A percentile compares a stretch with the other conserved stretches of the same genome.
These are phyloP conservation scores for Lepidurus arcticus DNA, from an alignment of 1,140 invertebrate genomes.

Conservation along the genomic window DNA sequence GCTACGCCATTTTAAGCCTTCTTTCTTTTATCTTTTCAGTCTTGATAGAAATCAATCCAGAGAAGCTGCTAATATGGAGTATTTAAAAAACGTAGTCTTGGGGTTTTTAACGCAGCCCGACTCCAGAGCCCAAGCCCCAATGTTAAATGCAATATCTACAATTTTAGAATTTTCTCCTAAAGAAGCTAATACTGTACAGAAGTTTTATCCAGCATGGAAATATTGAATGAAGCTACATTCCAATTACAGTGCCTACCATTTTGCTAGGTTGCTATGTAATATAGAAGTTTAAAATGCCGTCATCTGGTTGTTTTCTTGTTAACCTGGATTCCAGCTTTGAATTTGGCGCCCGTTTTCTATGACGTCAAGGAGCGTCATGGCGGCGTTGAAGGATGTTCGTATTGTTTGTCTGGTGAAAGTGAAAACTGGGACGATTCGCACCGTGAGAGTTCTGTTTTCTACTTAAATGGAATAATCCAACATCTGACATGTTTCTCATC, in stretches of 20 bases:
- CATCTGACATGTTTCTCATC: neutral
- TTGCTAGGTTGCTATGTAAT: too few species aligned
- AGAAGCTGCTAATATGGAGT: conserved; percentile 80
- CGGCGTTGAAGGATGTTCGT: neutral
- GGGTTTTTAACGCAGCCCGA: conserved; percentile 70
- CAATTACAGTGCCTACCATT: neutral
- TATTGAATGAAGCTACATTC: neutral
- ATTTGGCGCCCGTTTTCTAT: neutral
- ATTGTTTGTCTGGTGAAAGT: neutral
- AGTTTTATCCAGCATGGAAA: conserved; percentile 31
- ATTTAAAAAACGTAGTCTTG: conserved; percentile 82
- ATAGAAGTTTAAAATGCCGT: too few species aligned
- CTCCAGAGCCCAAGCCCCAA: conserved; percentile 62
- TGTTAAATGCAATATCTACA: conserved; percentile 82
- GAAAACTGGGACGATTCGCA: neutral
- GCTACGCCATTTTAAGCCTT: neutral
- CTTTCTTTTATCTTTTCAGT: conserved; percentile 47
- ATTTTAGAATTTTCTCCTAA: conserved; percentile 61
- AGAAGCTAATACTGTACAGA: conserved; percentile 27
- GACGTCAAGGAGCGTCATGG: neutral
- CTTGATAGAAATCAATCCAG: conserved; percentile 67
- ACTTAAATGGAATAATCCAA: neutral
- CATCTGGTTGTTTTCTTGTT: too few species aligned
- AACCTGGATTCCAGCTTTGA: neutral
- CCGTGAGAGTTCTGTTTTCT: neutral